Percentiles rank a stretch among this genome's conserved stretches.
Conservation (phyloP, 2,888 invertebrate genomes). For the Plebejus melissa region DNA sequence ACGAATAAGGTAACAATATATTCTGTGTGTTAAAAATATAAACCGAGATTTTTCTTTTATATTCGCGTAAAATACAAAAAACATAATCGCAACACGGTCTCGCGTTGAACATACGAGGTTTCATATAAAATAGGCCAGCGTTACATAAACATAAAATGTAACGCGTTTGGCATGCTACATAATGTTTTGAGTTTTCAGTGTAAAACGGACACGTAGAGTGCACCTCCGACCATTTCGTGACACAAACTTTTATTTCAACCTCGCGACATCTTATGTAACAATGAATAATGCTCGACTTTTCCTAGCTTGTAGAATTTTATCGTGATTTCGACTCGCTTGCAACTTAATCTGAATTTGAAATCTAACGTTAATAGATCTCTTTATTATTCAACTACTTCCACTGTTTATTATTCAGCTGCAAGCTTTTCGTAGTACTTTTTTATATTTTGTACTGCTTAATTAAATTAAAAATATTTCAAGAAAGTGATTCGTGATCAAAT, state of each 20-base stretch:
- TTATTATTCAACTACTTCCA: background rate
- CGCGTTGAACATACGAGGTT: background rate
- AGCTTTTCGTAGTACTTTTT: background rate
- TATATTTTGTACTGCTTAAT: background rate
- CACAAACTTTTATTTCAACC: conserved; percentile 18
- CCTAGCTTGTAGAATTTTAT: background rate
- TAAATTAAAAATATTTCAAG: background rate
- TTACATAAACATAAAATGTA: conserved; percentile 4
- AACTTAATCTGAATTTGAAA: background rate
- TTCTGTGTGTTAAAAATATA: background rate
- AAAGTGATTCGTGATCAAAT: background rate
- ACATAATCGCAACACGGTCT: background rate
- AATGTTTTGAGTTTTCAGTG: conserved; percentile 7
- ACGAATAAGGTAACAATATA: background rate
- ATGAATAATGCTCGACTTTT: conserved; percentile 8
- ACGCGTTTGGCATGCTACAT: background rate
- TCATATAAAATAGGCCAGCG: background rate
- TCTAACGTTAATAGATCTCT: background rate
- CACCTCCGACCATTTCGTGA: conserved; percentile 3
- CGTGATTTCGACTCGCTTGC: background rate
- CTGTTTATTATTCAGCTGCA: background rate
- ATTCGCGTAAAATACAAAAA: conserved; percentile 2
- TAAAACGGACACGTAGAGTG: background rate
- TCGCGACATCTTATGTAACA: conserved; percentile 12
- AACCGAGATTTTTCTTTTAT: background rate